phyloP scores from a whole-genome alignment of 2,888 invertebrate genomes.

The Anthoptus insignis region DNA sequence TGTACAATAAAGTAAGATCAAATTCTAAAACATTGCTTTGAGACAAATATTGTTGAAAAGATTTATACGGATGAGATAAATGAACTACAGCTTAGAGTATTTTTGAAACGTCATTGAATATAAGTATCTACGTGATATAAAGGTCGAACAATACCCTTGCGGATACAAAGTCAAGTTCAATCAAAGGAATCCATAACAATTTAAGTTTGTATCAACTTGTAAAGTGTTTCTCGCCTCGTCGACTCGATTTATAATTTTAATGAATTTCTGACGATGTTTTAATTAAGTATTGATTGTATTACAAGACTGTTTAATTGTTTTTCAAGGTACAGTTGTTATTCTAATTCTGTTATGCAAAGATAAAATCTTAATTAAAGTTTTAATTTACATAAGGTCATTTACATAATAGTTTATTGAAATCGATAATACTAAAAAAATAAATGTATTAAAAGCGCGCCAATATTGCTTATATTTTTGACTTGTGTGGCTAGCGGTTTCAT shows the following conservation, averaged over 20 bases:
- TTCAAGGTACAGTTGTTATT: neutral
- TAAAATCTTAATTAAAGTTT: neutral
- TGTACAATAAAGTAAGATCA: too few species aligned
- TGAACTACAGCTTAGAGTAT: slow-evolving; percentile 71
- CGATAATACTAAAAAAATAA: too few species aligned
- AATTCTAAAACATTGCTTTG: too few species aligned
- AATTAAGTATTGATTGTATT: slow-evolving; percentile 25
- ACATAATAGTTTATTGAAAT: too few species aligned
- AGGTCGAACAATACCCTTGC: slow-evolving; percentile 6
- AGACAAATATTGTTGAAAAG: slow-evolving; percentile 44
- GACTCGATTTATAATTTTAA: slow-evolving; percentile 34
- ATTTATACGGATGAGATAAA: too few species aligned
- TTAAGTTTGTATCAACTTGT: slow-evolving; percentile 34
- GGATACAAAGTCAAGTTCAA: slow-evolving; percentile 29
- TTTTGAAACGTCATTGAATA: too few species aligned
- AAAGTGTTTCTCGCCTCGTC: slow-evolving; percentile 32
- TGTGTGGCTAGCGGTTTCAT: too few species aligned
- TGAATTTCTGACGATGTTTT: slow-evolving; percentile 39
- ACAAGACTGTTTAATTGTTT: slow-evolving; percentile 1
- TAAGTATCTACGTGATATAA: neutral
- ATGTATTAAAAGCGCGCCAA: too few species aligned
- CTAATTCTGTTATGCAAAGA: neutral
- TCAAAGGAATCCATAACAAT: slow-evolving; percentile 40
- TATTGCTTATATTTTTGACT: too few species aligned
- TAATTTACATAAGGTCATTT: too few species aligned